Evolutionary conservation across 2,113 vertebrate genomes (phyloP).

Genomic region (Empidonax traillii): DNA sequence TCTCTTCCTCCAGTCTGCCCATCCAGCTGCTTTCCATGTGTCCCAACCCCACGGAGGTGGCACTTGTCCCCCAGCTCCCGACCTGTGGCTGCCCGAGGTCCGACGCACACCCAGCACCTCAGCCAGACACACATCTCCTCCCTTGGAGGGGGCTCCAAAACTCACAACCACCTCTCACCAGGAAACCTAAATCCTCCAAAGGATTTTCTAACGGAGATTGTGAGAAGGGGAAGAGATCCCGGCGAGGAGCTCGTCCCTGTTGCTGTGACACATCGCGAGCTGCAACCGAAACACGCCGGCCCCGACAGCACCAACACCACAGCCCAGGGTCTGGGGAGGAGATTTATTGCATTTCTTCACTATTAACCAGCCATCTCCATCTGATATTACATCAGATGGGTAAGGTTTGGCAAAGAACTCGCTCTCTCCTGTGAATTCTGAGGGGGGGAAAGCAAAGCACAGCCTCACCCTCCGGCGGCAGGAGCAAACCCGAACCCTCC

Average conservation of each 20-base stretch:
- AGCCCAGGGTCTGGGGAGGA: not conserved
- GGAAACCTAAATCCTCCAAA: not conserved
- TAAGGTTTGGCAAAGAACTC: not conserved
- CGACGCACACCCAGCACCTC: not conserved
- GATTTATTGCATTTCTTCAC: not conserved
- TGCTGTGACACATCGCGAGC: rapidly evolving
- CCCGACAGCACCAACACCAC: not conserved
- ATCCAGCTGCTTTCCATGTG: not conserved
- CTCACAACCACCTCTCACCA: not conserved
- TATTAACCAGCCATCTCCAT: not conserved
- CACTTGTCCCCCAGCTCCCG: not conserved
- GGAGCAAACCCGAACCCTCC: not conserved
- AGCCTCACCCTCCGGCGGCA: not conserved
- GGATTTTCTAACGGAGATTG: not conserved
- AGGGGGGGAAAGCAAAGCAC: not conserved
- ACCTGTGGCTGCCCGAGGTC: not conserved
- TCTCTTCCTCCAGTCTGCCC: not conserved
- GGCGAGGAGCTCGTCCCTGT: not conserved
- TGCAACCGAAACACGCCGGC: not conserved
- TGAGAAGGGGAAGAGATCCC: not conserved
- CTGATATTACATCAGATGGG: rapidly evolving
- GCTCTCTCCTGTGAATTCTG: not conserved
- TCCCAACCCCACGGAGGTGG: not conserved
- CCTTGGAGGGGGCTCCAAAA: not conserved
- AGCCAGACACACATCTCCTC: rapidly evolving